Evolutionary conservation across 2,113 vertebrate genomes (phyloP).

Genomic region (Periophthalmus modestus): DNA sequence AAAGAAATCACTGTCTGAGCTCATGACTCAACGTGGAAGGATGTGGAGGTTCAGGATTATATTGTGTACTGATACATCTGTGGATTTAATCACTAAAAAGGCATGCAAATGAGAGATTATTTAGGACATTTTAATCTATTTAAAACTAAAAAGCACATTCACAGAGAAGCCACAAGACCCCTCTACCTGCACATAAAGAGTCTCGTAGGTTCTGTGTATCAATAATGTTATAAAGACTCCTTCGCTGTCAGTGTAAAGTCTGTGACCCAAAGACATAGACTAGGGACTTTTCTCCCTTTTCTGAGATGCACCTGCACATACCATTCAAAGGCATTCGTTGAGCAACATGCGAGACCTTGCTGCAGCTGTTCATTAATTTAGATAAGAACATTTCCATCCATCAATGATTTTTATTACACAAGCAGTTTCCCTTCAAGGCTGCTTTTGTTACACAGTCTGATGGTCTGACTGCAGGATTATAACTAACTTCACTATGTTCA

Average conservation of each 20-base stretch:
- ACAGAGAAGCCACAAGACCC: no score
- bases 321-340: conserved; percentile 8
- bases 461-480: neutral
- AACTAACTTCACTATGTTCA: neutral
- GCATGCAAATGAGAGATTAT: no score
- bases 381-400: conserved; percentile 36
- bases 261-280: no score
- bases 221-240: neutral
- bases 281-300: no score
- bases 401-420: conserved; percentile 22
- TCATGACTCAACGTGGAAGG: neutral
- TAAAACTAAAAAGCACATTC: no score
- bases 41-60: neutral
- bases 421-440: neutral
- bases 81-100: no score
- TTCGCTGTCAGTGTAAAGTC: no score
- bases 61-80: neutral
- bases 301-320: conserved; percentile 38
- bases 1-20: neutral
- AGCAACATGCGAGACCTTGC: conserved; percentile 36
- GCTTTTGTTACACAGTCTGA: neutral
- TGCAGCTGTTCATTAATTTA: neutral
- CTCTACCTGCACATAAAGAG: no score
- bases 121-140: no score
- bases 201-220: no score